Evolutionary conservation across 2,797 vertebrate genomes (phyloP).

Genomic region (Anas flavirostris): DNA sequence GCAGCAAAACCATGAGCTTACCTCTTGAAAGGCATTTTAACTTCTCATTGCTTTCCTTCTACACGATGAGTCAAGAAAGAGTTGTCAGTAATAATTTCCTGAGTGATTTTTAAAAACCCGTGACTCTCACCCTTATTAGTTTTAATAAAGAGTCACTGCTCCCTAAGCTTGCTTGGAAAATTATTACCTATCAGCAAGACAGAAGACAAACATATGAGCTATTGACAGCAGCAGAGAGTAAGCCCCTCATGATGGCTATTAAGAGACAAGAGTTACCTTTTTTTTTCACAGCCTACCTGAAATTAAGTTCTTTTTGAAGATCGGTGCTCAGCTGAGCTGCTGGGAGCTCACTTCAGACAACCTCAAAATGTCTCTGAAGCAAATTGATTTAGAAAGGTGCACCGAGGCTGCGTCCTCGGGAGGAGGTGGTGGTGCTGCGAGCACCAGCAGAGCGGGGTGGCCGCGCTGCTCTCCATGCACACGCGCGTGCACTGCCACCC

Average conservation of each 20-base stretch:
- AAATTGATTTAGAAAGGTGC: not conserved
- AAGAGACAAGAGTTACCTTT: constrained; percentile 27
- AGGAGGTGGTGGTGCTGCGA: not conserved
- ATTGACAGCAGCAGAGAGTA: constrained; percentile 71
- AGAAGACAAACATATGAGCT: constrained; percentile 71
- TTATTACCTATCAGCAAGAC: constrained; percentile 82
- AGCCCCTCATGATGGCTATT: constrained; percentile 41
- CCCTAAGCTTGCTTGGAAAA: constrained; percentile 76
- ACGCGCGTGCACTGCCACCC: not conserved
- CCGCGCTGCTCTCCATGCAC: not conserved
- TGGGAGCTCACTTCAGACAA: not conserved
- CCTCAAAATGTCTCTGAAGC: accelerated
- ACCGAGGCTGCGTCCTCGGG: not conserved
- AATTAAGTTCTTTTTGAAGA: constrained; percentile 46
- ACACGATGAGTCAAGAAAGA: constrained; percentile 31
- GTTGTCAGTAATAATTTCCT: constrained; percentile 73
- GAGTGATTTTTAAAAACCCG: constrained; percentile 72
- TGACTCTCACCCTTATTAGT: constrained; percentile 70
- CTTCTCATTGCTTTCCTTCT: constrained; percentile 9
- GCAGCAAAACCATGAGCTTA: not conserved
- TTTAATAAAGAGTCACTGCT: constrained; percentile 78
- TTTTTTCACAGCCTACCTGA: not conserved
- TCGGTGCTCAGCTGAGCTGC: not conserved
- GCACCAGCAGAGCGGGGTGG: no score
- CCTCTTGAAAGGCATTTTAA: not conserved